Percentiles rank a stretch among this genome's conserved stretches.
Conservation (phyloP, 1,140 invertebrate genomes). For the Drosophila sechellia region DNA sequence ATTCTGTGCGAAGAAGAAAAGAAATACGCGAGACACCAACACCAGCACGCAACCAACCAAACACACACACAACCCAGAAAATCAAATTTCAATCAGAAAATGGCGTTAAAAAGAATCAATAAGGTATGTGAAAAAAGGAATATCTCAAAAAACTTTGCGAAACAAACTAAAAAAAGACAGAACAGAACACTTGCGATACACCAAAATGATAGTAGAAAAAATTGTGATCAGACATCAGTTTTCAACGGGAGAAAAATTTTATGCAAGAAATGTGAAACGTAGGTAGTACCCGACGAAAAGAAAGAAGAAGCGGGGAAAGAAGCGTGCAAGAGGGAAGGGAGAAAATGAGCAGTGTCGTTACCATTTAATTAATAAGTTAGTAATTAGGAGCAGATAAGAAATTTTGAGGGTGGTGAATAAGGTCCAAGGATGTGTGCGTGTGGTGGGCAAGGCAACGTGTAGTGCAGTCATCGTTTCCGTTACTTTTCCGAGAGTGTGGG, state of each 20-base stretch:
- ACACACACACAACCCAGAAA: conserved; percentile 76
- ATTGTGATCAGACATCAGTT: conserved; percentile 47
- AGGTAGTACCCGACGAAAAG: conserved; percentile 73
- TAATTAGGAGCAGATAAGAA: conserved; percentile 35
- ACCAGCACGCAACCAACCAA: conserved; percentile 61
- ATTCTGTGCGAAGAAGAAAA: conserved; percentile 74
- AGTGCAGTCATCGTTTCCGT: conserved; percentile 65
- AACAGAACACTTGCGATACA: conserved; percentile 31
- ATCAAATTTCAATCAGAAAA: conserved; percentile 86
- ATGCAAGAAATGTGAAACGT: conserved; percentile 84
- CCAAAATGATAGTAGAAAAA: conserved; percentile 37
- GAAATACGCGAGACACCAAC: conserved; percentile 71
- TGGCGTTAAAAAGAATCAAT: conserved; percentile 98
- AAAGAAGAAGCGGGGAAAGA: conserved; percentile 65
- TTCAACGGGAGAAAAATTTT: conserved; percentile 71
- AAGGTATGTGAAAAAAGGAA: conserved; percentile 90
- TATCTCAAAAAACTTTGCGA: conserved; percentile 20
- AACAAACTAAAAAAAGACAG: conserved; percentile 22
- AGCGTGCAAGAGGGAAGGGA: conserved; percentile 73
- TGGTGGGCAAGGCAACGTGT: conserved; percentile 60
- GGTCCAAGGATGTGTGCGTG: conserved; percentile 36
- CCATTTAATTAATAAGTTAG: conserved; percentile 57
- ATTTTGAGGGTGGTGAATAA: conserved; percentile 32
- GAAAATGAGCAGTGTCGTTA: conserved; percentile 41
- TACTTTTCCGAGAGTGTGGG: conserved; percentile 34